Conservation (phyloP, 2,888 invertebrate genomes). For the Alentia gelatinosa region DNA sequence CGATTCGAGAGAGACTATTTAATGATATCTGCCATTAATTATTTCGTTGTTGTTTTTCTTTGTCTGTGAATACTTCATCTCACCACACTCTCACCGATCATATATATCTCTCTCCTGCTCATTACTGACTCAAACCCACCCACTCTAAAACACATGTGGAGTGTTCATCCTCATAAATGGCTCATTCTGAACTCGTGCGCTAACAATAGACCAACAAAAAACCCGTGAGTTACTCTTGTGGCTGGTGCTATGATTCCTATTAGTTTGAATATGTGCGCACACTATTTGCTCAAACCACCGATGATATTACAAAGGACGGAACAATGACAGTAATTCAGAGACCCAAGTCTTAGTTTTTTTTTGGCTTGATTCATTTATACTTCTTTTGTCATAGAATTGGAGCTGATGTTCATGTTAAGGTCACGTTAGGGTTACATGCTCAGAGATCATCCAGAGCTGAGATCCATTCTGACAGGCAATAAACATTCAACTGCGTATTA, state of each 20-base stretch:
- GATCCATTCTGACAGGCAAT: too few species aligned
- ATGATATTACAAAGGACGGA: background rate
- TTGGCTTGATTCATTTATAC: too few species aligned
- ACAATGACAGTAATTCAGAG: background rate
- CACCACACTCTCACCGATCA: background rate
- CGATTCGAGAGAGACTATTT: background rate
- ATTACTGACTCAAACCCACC: background rate
- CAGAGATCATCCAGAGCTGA: too few species aligned
- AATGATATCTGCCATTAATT: background rate
- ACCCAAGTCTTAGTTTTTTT: background rate
- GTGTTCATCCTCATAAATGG: background rate
- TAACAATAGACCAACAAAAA: too few species aligned
- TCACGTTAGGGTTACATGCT: too few species aligned
- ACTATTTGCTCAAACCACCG: background rate
- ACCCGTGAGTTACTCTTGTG: background rate
- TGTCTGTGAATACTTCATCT: background rate
- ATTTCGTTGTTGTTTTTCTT: background rate
- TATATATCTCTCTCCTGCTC: background rate
- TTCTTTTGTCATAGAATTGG: too few species aligned
- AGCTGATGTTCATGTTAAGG: too few species aligned
- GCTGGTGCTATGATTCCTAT: constrained; percentile 5
- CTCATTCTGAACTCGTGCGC: background rate
- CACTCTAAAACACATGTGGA: background rate
- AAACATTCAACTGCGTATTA: too few species aligned
- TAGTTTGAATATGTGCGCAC: background rate